These are phyloP conservation scores for Zosterops hypoxanthus DNA, from an alignment of 2,113 vertebrate genomes.

Conservation along the genomic window DNA sequence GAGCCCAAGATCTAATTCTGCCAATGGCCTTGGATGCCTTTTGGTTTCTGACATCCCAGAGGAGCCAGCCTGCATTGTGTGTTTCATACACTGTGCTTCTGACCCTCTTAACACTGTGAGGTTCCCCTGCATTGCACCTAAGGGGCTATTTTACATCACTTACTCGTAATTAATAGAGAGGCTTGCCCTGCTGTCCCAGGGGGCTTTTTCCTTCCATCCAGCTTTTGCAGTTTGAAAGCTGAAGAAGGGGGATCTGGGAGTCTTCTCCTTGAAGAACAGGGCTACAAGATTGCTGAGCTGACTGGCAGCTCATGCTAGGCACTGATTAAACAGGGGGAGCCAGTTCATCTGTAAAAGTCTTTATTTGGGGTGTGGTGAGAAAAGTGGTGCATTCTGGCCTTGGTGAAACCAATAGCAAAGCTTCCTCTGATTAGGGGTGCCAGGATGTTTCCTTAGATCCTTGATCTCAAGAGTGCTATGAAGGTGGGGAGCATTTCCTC, in stretches of 20 bases:
- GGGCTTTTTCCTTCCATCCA: not conserved
- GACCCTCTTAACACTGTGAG: slow-evolving; percentile 26
- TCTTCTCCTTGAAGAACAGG: not conserved
- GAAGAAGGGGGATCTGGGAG: not conserved
- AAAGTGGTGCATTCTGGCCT: not conserved
- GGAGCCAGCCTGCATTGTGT: not conserved
- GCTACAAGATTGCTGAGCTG: not conserved
- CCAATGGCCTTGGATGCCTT: not conserved
- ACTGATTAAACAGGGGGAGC: not conserved
- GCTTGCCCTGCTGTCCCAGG: slow-evolving; percentile 4
- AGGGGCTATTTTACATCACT: slow-evolving; percentile 52
- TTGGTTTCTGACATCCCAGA: not conserved
- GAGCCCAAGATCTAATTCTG: not conserved
- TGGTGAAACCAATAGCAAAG: not conserved
- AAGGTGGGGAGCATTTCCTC: not conserved
- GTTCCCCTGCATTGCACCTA: slow-evolving; percentile 46
- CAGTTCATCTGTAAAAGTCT: not conserved
- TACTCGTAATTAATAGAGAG: slow-evolving; percentile 57
- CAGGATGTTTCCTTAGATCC: not conserved
- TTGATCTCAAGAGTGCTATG: not conserved
- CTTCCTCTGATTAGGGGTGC: not conserved
- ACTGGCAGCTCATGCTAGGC: not conserved
- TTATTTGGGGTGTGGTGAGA: not conserved
- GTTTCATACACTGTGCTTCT: not conserved
- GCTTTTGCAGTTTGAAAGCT: not conserved